phyloP scores from a whole-genome alignment of 2,113 vertebrate species.

The Oostethus manadensis region DNA sequence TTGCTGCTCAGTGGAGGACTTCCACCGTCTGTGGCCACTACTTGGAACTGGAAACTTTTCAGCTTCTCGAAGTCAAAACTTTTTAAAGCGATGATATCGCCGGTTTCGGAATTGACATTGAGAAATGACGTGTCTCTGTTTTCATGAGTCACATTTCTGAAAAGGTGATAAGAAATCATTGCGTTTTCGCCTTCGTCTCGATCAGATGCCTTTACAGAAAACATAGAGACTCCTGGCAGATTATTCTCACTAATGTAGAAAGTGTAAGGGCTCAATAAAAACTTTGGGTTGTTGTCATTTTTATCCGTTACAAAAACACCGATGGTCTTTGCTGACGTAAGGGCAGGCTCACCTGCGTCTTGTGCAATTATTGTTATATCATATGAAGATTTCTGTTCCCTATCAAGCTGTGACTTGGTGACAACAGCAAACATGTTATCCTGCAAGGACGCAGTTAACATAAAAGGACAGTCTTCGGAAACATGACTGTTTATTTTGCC shows the following conservation, averaged over 20 bases:
- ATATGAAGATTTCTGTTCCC: slow-evolving; percentile 58
- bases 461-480: slow-evolving; percentile 48
- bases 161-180: slow-evolving; percentile 36
- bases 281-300: slow-evolving; percentile 60
- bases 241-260: slow-evolving; percentile 63
- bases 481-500: slow-evolving; percentile 57
- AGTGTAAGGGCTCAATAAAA: slow-evolving; percentile 34
- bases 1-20: slow-evolving; percentile 53
- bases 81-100: slow-evolving; percentile 33
- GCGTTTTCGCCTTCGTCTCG: slow-evolving; percentile 64
- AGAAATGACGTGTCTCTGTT: slow-evolving; percentile 37
- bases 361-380: slow-evolving; percentile 57
- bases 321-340: slow-evolving; percentile 57
- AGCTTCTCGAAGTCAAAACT: slow-evolving; percentile 63
- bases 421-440: slow-evolving; percentile 65
- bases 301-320: slow-evolving; percentile 56
- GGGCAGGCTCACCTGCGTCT: slow-evolving; percentile 58
- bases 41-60: slow-evolving; percentile 57
- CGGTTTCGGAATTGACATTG: slow-evolving; percentile 51
- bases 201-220: slow-evolving; percentile 52
- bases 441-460: slow-evolving; percentile 55
- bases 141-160: slow-evolving; percentile 4
- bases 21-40: slow-evolving; percentile 57
- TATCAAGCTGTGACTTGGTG: slow-evolving; percentile 60
- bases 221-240: slow-evolving; percentile 34